Base-by-base conservation (phyloP, 2,113 vertebrate genomes). In the Gnathonemus longibarbis region DNA sequence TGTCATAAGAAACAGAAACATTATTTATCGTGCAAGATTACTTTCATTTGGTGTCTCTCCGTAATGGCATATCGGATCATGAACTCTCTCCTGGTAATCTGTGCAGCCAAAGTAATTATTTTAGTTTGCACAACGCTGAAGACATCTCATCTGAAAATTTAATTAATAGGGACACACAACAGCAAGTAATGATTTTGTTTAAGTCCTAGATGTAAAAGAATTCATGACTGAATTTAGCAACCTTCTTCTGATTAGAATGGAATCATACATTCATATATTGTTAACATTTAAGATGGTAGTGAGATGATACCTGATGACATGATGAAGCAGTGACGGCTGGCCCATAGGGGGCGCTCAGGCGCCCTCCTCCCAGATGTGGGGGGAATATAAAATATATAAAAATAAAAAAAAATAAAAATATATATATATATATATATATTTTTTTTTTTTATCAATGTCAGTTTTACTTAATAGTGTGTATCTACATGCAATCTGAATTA, bases 91-190 rank as follows among this genome's bases (percentile, higher is more conserved):
- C 87, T 35, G 6, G 53, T 88, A 88, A 88, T 88, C 87, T 88
- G 87, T 66, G 56, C 87, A 62, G 35, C 19, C 19, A 66, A 66
- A 88, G 56, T 88, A 88, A 88, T 88, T 88, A 66, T 66, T 88
- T 88, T 88, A 19, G 21, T 58, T 66, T 45, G 87, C 45, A 42
- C 52, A 66, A 88, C 19, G 19, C 35, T 88, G 53, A 66, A 66
- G 56, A 88, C 56, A 66, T 88, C 49, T 87, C 49, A 35, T 87
- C 35, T 88, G 56, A 88, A 88, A 88, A 88, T 66, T 66, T 88
- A 88, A 88, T 88, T 88, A 88, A 88, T 19, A 56, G 49, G 53
- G 87, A 66, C 56, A 88, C 35, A 88, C 56, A 88, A 88, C 87
- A 66, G 87, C 35, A 66, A 62, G 17, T 42, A 53, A 88, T 45